Base-by-base conservation (phyloP, 1,140 invertebrate genomes). In the Drosophila pandora region DNA sequence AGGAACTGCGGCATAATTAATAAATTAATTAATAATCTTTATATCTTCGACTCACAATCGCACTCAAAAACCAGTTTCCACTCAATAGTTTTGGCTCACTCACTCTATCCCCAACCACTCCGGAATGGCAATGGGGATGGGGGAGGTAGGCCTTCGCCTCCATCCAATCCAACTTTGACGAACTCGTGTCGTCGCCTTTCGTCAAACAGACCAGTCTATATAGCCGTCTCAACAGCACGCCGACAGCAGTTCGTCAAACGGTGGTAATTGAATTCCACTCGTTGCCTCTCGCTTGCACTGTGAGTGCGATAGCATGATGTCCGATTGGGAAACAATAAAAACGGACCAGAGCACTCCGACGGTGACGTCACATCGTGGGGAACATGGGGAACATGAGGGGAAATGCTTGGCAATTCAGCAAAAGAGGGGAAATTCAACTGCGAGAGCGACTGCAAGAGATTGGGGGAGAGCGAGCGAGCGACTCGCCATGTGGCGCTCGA, bases 211-310 rank as follows among this genome's bases (percentile, higher is more conserved):
- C 53, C 10, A 9, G 63, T 17, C 50, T 76, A 58, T 82, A 79
- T 69, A 54, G 69, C 65, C 76, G 50, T 90, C 87, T 69, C 82
- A 37, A 12, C 34, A 37, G 34, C 34, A 3, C 34, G 57, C 68
- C 76, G 87, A 90, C 87, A 90, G 87, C 78, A 85, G 79, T 90
- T 90, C 87, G 87, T 90, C 87, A 90, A 90, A 87, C 76, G 85
- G 79, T 90, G 79, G 76, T 89, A 88, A 88, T 89, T 89, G 83
- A 88, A 88, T 88, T 80, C 50, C 47, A 69, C 55, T 39, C 21
- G 32, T n/a, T 41, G 41, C 23, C 65, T 67, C 65, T 69, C 62
- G 59, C 60, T 50, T 41, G 55, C 57, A 58, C 50, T 62, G 60
- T 47, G 68, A 82, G 47, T 82, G 85, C 55, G 74, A 67, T 28